A percentile compares a stretch with the other conserved stretches of the same genome.
Evolutionary conservation across 2,888 invertebrate species (phyloP).

Genomic region (Lysandra bellargus): DNA sequence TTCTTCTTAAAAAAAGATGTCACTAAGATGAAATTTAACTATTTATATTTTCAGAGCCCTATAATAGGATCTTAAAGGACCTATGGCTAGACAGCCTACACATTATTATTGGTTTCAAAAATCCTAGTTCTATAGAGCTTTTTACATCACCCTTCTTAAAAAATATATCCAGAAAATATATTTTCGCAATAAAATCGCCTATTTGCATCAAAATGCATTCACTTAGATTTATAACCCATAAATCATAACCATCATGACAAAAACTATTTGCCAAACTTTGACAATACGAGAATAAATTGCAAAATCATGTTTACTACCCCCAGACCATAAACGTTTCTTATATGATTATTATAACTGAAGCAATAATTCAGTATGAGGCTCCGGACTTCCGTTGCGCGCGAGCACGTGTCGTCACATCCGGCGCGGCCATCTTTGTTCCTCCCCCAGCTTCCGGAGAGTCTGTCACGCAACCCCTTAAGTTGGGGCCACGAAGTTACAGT

Average conservation of each 20-base stretch:
- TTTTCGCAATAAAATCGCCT: neutral
- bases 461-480: constrained; percentile 73
- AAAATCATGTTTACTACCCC: constrained; percentile 30
- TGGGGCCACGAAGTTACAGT: constrained; percentile 48
- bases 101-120: neutral
- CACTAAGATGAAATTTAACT: too few relatives aligned
- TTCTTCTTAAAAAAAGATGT: too few relatives aligned
- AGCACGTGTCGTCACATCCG: constrained; percentile 78
- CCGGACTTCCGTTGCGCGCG: constrained; percentile 71
- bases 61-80: too few relatives aligned
- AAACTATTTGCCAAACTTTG: constrained; percentile 24
- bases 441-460: constrained; percentile 61
- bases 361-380: constrained; percentile 71
- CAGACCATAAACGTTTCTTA: constrained; percentile 36
- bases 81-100: neutral
- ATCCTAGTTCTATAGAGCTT: neutral
- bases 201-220: neutral
- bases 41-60: too few relatives aligned
- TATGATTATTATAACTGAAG: constrained; percentile 55
- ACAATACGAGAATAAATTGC: constrained; percentile 29
- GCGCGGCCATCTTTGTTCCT: constrained; percentile 74
- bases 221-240: neutral
- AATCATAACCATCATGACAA: constrained; percentile 11
- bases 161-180: neutral
- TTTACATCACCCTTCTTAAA: neutral